A percentile compares a stretch with the other conserved stretches of the same genome.
Conservation (phyloP, 2,888 invertebrate genomes). For the Apamea epomidion region DNA sequence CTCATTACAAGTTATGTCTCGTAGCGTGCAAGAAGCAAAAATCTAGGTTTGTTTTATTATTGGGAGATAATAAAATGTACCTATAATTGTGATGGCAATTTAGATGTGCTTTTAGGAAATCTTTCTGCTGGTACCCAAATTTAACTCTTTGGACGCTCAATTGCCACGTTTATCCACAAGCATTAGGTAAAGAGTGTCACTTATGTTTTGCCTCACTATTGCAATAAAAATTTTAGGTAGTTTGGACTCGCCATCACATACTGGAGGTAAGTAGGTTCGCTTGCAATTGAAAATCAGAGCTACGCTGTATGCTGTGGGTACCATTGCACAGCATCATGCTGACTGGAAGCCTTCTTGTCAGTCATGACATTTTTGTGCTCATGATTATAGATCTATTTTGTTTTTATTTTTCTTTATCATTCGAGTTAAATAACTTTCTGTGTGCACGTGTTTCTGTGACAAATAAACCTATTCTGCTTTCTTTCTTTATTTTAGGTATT, state of each 20-base stretch:
- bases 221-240: too few relatives aligned
- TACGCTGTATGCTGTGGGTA: not conserved
- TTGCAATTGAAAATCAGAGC: not conserved
- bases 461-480: too few relatives aligned
- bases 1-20: conserved; percentile 47
- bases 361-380: not conserved
- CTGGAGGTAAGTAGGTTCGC: too few relatives aligned
- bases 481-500: not conserved
- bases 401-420: too few relatives aligned
- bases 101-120: not conserved
- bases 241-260: too few relatives aligned
- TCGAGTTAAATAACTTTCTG: too few relatives aligned
- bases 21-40: conserved; percentile 9
- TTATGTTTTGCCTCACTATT: not conserved
- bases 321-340: too few relatives aligned
- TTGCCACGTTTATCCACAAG: not conserved
- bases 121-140: not conserved
- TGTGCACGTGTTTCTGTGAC: too few relatives aligned
- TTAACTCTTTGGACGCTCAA: not conserved
- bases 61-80: not conserved
- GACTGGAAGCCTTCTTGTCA: not conserved
- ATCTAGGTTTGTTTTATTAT: not conserved
- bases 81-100: not conserved
- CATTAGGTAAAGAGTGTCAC: not conserved
- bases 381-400: too few relatives aligned